phyloP scores from a whole-genome alignment of 2,888 invertebrate species.

The Nomada ferruginata region DNA sequence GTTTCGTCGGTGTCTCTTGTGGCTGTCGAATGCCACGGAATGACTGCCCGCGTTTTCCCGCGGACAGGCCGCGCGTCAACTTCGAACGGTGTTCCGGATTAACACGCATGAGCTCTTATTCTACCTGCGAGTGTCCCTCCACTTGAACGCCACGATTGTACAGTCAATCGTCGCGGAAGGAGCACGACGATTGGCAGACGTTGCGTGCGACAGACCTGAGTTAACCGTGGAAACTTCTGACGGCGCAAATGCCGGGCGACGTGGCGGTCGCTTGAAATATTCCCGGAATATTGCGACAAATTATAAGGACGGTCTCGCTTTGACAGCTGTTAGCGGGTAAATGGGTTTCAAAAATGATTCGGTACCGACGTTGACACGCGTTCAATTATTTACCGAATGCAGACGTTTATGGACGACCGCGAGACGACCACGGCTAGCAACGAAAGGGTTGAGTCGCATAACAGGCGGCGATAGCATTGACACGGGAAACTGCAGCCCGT shows the following conservation, averaged over 20 bases:
- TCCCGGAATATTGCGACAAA: too few relatives aligned
- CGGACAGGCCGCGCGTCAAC: not conserved
- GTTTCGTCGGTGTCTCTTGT: constrained; percentile 57
- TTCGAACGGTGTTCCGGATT: not conserved
- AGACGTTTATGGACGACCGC: not conserved
- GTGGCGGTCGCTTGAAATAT: too few relatives aligned
- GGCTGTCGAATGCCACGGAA: constrained; percentile 12
- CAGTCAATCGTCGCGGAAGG: not conserved
- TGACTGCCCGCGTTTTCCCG: constrained; percentile 11
- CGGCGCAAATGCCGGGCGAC: too few relatives aligned
- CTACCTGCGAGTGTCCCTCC: not conserved
- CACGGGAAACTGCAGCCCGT: not conserved
- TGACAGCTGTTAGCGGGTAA: too few relatives aligned
- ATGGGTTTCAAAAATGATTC: too few relatives aligned
- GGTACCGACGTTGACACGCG: too few relatives aligned
- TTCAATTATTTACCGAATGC: too few relatives aligned
- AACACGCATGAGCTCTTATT: not conserved
- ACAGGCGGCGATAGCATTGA: not conserved
- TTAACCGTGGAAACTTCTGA: too few relatives aligned
- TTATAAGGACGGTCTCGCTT: too few relatives aligned
- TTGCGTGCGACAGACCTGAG: not conserved
- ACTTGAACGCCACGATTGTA: not conserved
- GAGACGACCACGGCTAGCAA: not conserved
- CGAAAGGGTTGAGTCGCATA: not conserved
- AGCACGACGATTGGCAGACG: not conserved